These are phyloP conservation scores for Linhomoeus sp. DNA, from an alignment of 2,888 invertebrate genomes.

Conservation along the genomic window DNA sequence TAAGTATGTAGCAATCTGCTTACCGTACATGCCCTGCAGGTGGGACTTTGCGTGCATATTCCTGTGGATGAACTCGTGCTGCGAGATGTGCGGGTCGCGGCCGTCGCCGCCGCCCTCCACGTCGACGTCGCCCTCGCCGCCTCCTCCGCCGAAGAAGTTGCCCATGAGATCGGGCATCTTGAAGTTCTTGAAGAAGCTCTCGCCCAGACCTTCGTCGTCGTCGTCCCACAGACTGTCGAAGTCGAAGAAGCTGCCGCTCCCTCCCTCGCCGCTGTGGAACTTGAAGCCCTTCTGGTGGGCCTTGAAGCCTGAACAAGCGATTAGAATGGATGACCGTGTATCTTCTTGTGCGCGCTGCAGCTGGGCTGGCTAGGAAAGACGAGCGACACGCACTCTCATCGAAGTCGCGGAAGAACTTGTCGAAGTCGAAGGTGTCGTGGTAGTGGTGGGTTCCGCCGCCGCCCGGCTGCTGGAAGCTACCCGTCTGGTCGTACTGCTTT, in stretches of 20 bases:
- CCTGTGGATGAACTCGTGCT: no score
- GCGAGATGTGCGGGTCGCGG: slow-evolving; percentile 5
- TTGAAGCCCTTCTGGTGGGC: neutral
- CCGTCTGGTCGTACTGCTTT: slow-evolving; percentile 29
- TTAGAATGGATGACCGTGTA: no score
- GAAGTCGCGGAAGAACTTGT: slow-evolving; percentile 31
- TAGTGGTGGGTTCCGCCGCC: slow-evolving; percentile 10
- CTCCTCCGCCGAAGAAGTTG: slow-evolving; percentile 7
- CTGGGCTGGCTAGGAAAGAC: slow-evolving; percentile 8
- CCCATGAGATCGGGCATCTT: neutral
- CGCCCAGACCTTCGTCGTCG: neutral
- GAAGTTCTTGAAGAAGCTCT: neutral
- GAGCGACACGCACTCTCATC: slow-evolving; percentile 12
- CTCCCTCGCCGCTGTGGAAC: slow-evolving; percentile 8
- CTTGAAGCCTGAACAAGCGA: slow-evolving; percentile 8
- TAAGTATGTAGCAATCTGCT: no score
- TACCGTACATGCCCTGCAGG: no score
- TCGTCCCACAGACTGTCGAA: slow-evolving; percentile 10
- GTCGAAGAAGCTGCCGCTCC: slow-evolving; percentile 15
- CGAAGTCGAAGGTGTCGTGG: slow-evolving; percentile 26
- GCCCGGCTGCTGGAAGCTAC: slow-evolving; percentile 28
- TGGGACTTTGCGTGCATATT: no score
- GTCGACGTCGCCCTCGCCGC: slow-evolving; percentile 8
- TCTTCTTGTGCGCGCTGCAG: no score
- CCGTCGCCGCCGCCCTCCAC: slow-evolving; percentile 7